A percentile compares a stretch with the other conserved stretches of the same genome.
Conservation (phyloP, 2,797 vertebrate genomes). For the Bovichtus diacanthus region DNA sequence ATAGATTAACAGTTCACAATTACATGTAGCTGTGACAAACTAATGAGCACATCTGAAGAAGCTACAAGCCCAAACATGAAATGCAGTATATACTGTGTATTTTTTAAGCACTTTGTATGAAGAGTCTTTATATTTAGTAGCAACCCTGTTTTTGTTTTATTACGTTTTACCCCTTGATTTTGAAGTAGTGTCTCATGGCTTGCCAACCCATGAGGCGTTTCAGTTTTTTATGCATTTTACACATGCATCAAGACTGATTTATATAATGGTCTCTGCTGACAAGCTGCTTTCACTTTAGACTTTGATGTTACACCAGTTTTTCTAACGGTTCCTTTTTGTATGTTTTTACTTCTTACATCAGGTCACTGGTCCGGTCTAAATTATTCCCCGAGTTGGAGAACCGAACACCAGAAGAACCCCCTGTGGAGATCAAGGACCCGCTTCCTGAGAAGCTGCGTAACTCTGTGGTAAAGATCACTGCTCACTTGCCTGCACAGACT, state of each 20-base stretch:
- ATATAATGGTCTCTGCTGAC: no score
- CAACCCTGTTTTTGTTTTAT: not conserved
- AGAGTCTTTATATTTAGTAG: not conserved
- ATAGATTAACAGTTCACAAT: not conserved
- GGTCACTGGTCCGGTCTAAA: constrained; percentile 91
- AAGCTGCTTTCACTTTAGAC: constrained; percentile 12
- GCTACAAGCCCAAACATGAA: not conserved
- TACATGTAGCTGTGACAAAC: not conserved
- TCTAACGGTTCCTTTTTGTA: not conserved
- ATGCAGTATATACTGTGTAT: not conserved
- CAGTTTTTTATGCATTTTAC: not conserved
- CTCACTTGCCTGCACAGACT: not conserved
- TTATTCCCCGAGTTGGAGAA: constrained; percentile 91
- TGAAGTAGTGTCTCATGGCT: not conserved
- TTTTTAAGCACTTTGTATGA: not conserved
- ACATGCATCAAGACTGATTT: no score
- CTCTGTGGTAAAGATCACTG: constrained; percentile 87
- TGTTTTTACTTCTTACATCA: constrained; percentile 47
- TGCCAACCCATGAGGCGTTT: not conserved
- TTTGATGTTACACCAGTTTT: constrained; percentile 23
- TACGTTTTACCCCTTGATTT: not conserved
- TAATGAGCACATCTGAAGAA: not conserved
- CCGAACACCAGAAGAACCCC: constrained; percentile 88
- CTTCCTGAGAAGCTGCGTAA: constrained; percentile 91
- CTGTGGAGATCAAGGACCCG: constrained; percentile 90